A percentile compares a stretch with the other conserved stretches of the same genome.
These are phyloP conservation scores for Percopsis transmontana DNA, from an alignment of 2,113 vertebrate genomes.

Conservation along the genomic window DNA sequence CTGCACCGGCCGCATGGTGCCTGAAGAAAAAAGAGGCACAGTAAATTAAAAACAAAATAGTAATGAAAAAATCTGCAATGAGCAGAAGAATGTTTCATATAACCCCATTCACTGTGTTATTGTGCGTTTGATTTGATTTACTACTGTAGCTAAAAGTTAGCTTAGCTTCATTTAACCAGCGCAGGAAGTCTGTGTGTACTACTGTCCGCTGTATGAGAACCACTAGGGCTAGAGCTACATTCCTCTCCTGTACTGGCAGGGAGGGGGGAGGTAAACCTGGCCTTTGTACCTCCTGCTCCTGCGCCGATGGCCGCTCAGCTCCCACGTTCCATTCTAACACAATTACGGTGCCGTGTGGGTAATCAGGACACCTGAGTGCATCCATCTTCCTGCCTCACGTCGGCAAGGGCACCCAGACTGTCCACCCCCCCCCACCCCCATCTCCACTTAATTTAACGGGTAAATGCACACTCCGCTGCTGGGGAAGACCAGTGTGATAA, in stretches of 20 bases:
- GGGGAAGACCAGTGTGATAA: slow-evolving; percentile 51
- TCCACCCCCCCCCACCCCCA: slow-evolving; percentile 1
- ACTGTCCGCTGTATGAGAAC: too few species aligned
- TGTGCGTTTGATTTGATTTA: too few species aligned
- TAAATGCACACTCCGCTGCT: slow-evolving; percentile 62
- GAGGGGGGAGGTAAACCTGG: slow-evolving; percentile 1
- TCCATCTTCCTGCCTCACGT: slow-evolving; percentile 50
- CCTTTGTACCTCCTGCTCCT: slow-evolving; percentile 30
- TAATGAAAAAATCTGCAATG: not conserved
- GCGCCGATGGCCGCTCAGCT: slow-evolving; percentile 48
- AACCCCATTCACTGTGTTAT: too few species aligned
- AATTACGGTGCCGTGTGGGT: slow-evolving; percentile 55
- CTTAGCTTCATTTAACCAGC: too few species aligned
- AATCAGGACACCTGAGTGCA: slow-evolving; percentile 63
- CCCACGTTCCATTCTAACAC: slow-evolving; percentile 63
- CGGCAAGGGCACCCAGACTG: slow-evolving; percentile 46
- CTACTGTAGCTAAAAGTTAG: too few species aligned
- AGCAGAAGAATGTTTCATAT: not conserved
- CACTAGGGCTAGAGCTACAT: not conserved
- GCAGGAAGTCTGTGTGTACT: too few species aligned
- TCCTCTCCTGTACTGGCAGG: slow-evolving; percentile 12
- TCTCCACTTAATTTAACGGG: slow-evolving; percentile 68
- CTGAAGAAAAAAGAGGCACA: slow-evolving; percentile 63
- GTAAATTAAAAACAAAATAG: not conserved
- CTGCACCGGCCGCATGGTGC: slow-evolving; percentile 92